Percentiles rank a stretch among this genome's conserved stretches.
These are phyloP conservation scores for Ictidomys tridecemlineatus DNA, from an alignment of 2,113 vertebrate genomes.

Conservation along the genomic window DNA sequence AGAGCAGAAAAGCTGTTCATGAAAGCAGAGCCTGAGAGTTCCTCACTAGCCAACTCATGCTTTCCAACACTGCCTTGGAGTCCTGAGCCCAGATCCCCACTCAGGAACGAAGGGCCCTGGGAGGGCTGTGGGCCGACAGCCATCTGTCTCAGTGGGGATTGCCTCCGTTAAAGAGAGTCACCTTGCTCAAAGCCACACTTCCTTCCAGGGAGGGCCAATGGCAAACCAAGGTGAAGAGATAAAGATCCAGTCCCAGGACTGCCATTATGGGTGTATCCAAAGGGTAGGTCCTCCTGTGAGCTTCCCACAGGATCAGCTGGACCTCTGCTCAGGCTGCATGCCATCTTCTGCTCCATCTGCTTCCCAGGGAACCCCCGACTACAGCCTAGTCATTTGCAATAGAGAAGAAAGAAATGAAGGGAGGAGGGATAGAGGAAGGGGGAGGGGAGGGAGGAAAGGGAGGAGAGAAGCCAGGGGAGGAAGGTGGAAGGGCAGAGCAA, in stretches of 20 bases:
- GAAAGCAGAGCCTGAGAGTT: neutral
- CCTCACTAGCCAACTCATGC: neutral
- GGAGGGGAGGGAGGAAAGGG: neutral
- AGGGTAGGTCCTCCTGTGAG: neutral
- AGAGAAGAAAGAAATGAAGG: neutral
- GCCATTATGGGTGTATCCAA: neutral
- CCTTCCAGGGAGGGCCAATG: neutral
- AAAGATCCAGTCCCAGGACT: neutral
- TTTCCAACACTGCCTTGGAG: neutral
- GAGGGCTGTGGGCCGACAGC: neutral
- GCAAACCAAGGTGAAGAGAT: neutral
- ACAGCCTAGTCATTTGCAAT: neutral
- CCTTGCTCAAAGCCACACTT: neutral
- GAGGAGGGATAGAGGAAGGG: no score
- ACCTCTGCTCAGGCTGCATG: neutral
- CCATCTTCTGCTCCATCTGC: neutral
- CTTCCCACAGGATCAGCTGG: neutral
- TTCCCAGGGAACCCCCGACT: neutral
- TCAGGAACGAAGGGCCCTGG: neutral
- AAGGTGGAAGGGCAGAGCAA: no score
- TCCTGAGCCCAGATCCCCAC: neutral
- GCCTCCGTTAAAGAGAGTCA: neutral
- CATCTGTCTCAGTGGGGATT: neutral
- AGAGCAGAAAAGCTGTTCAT: neutral
- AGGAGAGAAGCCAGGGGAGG: rapidly evolving